A percentile compares a stretch with the other conserved stretches of the same genome.
Conservation (phyloP, 2,113 vertebrate genomes). For the Psephotus haematonotus region DNA sequence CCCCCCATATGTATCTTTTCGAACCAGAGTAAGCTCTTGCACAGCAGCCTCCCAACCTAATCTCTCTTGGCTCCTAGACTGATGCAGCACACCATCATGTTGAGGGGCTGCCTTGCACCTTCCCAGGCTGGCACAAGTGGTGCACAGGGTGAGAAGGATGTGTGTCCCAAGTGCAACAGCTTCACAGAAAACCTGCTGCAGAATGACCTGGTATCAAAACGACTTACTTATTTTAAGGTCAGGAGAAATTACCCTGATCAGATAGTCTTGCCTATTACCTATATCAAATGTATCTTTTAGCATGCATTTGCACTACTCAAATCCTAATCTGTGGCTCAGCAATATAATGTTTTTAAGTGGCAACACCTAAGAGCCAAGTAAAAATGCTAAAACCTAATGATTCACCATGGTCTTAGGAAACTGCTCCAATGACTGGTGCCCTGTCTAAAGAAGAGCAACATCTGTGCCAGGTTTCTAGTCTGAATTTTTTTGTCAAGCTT, state of each 20-base stretch:
- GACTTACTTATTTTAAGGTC: neutral
- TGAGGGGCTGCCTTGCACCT: neutral
- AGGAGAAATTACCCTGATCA: neutral
- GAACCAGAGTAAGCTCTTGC: neutral
- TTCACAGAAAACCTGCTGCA: neutral
- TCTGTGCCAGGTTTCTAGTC: neutral
- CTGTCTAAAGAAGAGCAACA: neutral
- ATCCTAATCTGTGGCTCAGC: neutral
- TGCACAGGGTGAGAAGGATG: neutral
- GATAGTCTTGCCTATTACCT: neutral
- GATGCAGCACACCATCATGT: neutral
- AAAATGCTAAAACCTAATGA: neutral
- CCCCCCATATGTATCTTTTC: neutral
- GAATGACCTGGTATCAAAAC: neutral
- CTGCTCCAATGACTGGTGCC: neutral
- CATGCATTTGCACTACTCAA: neutral
- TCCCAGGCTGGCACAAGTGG: neutral
- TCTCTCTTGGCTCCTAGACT: neutral
- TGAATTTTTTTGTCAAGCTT: neutral
- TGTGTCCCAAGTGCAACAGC: neutral
- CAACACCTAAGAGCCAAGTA: neutral
- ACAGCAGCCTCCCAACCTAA: neutral
- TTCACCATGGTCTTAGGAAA: neutral
- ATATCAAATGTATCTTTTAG: neutral
- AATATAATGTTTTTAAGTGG: neutral